Percentiles rank a stretch among this genome's conserved stretches.
phyloP scores from a whole-genome alignment of 2,888 invertebrate genomes.

The Trichogramma dendrolimi region DNA sequence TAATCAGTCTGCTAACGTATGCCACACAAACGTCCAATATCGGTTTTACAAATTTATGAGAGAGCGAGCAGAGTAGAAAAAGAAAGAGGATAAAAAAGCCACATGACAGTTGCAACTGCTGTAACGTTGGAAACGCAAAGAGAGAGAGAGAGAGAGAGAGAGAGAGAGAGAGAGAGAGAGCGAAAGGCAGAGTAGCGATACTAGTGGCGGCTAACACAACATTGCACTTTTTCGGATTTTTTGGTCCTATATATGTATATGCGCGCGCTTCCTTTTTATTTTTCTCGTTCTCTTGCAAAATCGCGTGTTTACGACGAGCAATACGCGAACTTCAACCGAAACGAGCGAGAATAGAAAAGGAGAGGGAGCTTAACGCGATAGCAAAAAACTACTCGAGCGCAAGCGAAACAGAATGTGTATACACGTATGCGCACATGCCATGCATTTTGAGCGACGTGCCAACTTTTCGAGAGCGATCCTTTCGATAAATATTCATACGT shows the following conservation, averaged over 20 bases:
- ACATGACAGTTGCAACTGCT: conserved; percentile 4
- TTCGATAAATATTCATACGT: too few species aligned
- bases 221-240: conserved; percentile 35
- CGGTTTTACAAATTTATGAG: conserved; percentile 13
- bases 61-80: conserved; percentile 12
- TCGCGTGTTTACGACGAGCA: conserved; percentile 12
- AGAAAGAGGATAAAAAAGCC: conserved; percentile 10
- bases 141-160: conserved; percentile 9
- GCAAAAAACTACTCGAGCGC: too few species aligned
- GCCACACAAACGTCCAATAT: conserved; percentile 32
- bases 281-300: conserved; percentile 10
- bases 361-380: too few species aligned
- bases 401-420: too few species aligned
- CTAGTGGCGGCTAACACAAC: conserved; percentile 29
- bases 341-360: too few species aligned
- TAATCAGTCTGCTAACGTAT: conserved; percentile 46
- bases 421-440: too few species aligned
- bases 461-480: too few species aligned
- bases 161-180: conserved; percentile 2
- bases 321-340: conserved; percentile 3
- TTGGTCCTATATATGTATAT: not conserved
- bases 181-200: conserved; percentile 6
- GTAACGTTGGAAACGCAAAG: conserved; percentile 7
- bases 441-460: too few species aligned
- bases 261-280: conserved; percentile 7